Base-by-base conservation (phyloP, 23 tunicate genomes). In the Halocynthia aurantium region DNA sequence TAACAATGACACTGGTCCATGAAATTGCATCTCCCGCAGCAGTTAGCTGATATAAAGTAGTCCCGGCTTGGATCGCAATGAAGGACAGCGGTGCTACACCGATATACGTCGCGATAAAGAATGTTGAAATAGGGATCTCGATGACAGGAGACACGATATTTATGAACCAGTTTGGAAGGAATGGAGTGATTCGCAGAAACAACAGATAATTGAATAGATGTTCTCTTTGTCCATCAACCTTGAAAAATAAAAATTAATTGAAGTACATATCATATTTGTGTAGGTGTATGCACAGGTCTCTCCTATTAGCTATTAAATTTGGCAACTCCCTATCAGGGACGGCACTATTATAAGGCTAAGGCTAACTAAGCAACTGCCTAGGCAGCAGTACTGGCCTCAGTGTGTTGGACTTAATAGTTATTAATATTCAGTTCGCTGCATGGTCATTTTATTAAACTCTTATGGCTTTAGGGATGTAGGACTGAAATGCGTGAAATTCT, bases 131-230 rank as follows among this genome's bases (percentile, higher is more conserved):
- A 40, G 98, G 98, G 22, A 93, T 84, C 5, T 87, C 91, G 69
- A 93, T 84, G 40, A 93, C 78, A 20, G 98, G 98, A 44, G 94
- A 87, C 10, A 87, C 94, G 53, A 93, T 77, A 76, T 93, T 93
- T 51, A 93, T 87, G 54, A 93, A 87, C 98, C 98, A 93, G 52
- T 93, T 93, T 6, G 98, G 98, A 6, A 93, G 77, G 62, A 93
- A 87, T 6, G 98, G 98, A 5, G 98, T 93, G 63, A 93, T 87
- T 31, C 98, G 81, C 52, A 93, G 75, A 77, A 93, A 93, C 44
- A 93, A 73, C 8, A 93, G 76, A 74, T 93, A 93, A 70, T 84
- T 84, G 61, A 93, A 84, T 74, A 93, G 51, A 71, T 93, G 82
- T 53, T 82, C 98, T 7, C 94, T 82, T 20, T 87, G 98, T 7